phyloP scores from a whole-genome alignment of 2,113 vertebrate genomes.

The Empidonax traillii region DNA sequence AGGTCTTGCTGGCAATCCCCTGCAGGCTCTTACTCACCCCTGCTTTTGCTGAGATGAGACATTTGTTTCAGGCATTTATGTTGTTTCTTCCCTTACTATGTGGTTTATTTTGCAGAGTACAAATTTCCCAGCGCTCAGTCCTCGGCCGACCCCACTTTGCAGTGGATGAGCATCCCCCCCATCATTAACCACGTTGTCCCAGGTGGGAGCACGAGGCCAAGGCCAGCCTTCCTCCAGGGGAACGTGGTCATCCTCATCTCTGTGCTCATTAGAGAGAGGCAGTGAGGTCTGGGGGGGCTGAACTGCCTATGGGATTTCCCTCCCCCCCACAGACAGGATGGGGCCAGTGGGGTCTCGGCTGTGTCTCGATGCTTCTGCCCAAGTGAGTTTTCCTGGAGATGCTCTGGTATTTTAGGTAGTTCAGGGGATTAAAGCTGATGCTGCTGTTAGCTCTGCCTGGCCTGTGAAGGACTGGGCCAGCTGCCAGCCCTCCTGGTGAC shows the following conservation, averaged over 20 bases:
- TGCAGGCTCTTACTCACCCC: constrained; percentile 31
- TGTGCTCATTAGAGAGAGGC: neutral
- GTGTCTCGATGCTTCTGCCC: neutral
- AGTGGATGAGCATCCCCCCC: neutral
- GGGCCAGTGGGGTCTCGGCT: rapidly evolving
- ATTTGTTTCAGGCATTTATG: constrained; percentile 28
- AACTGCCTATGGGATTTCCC: neutral
- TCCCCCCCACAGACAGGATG: neutral
- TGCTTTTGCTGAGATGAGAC: constrained; percentile 33
- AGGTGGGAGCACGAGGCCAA: neutral
- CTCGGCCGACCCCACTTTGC: neutral
- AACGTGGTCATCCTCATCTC: neutral
- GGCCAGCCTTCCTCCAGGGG: neutral
- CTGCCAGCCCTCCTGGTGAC: neutral
- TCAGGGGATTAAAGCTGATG: neutral
- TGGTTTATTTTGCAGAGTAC: neutral
- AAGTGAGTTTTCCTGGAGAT: neutral
- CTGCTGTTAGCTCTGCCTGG: neutral
- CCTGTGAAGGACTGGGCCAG: neutral
- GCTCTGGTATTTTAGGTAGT: neutral
- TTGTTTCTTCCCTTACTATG: constrained; percentile 7
- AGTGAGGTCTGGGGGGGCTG: neutral
- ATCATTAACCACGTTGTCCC: neutral
- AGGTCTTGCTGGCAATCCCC: constrained; percentile 10
- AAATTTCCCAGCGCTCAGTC: neutral